These are phyloP conservation scores for Chroicocephalus ridibundus DNA, from an alignment of 2,113 vertebrate genomes.

Conservation along the genomic window DNA sequence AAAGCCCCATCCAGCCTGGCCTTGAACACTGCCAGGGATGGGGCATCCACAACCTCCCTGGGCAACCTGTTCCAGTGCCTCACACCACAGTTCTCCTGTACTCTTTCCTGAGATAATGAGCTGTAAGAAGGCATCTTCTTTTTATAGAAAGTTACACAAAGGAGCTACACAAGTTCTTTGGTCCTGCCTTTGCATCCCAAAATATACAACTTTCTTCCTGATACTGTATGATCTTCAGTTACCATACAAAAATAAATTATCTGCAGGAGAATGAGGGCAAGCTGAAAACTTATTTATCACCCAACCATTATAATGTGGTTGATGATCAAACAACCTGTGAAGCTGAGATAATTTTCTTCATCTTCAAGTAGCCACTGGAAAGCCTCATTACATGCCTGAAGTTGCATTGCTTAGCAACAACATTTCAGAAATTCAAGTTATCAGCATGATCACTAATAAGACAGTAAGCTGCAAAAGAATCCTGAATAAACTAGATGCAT, in stretches of 20 bases:
- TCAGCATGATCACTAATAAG: slow-evolving; percentile 68
- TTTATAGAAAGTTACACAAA: slow-evolving; percentile 20
- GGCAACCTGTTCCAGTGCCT: too few relatives aligned
- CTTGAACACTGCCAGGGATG: too few relatives aligned
- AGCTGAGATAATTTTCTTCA: slow-evolving; percentile 54
- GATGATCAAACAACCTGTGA: slow-evolving; percentile 68
- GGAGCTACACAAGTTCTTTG: neutral
- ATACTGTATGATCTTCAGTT: slow-evolving; percentile 40
- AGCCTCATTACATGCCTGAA: slow-evolving; percentile 72
- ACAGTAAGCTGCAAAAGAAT: slow-evolving; percentile 57
- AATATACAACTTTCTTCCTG: slow-evolving; percentile 28
- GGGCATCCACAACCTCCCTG: too few relatives aligned
- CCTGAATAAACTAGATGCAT: slow-evolving; percentile 37
- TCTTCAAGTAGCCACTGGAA: slow-evolving; percentile 65
- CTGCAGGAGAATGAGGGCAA: neutral
- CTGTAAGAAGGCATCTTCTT: neutral
- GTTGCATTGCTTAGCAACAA: slow-evolving; percentile 71
- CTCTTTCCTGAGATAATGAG: neutral
- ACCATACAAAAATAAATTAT: slow-evolving; percentile 42
- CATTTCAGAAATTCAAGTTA: slow-evolving; percentile 69
- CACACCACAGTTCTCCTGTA: neutral
- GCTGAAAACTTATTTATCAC: slow-evolving; percentile 57
- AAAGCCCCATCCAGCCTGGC: too few relatives aligned
- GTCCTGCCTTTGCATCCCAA: slow-evolving; percentile 5
- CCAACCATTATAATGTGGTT: slow-evolving; percentile 49